Percentiles rank a stretch among this genome's conserved stretches.
Evolutionary conservation across 2,113 vertebrate genomes (phyloP).

Genomic region (Cervus canadensis): DNA sequence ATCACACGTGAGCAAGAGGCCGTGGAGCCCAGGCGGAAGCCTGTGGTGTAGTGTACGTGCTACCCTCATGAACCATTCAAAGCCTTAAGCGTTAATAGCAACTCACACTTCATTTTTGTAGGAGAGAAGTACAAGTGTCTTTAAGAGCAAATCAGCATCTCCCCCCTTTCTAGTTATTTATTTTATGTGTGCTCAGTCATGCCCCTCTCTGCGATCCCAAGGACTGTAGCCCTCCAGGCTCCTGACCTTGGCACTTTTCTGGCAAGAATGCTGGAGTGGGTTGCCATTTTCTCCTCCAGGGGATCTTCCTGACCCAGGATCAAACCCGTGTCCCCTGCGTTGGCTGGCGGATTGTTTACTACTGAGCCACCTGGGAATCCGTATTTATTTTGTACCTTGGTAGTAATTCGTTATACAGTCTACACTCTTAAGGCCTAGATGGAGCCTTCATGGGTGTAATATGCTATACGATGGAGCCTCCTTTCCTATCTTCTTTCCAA

Average conservation of each 20-base stretch:
- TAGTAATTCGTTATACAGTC: not conserved
- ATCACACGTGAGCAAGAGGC: not conserved
- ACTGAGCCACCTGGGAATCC: not conserved
- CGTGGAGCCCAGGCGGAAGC: not conserved
- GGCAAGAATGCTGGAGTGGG: not conserved
- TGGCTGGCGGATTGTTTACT: not conserved
- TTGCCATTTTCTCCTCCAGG: not conserved
- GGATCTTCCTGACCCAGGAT: not conserved
- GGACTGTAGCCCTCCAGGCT: not conserved
- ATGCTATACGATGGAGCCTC: not conserved
- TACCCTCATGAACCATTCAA: not conserved
- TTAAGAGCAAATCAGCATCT: not conserved
- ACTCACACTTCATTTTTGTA: not conserved
- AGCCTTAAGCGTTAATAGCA: not conserved
- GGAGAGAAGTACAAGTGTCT: not conserved
- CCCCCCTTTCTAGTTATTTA: not conserved
- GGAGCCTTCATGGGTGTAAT: not conserved
- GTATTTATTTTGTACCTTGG: not conserved
- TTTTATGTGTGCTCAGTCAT: not conserved
- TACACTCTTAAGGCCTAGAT: not conserved
- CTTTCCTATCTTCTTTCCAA: not conserved
- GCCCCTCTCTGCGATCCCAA: not conserved
- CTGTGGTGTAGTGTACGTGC: rapidly evolving
- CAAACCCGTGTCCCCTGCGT: not conserved
- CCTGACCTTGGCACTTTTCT: not conserved